Conservation (phyloP, 2,113 vertebrate genomes). For the Leucopsar rothschildi region DNA sequence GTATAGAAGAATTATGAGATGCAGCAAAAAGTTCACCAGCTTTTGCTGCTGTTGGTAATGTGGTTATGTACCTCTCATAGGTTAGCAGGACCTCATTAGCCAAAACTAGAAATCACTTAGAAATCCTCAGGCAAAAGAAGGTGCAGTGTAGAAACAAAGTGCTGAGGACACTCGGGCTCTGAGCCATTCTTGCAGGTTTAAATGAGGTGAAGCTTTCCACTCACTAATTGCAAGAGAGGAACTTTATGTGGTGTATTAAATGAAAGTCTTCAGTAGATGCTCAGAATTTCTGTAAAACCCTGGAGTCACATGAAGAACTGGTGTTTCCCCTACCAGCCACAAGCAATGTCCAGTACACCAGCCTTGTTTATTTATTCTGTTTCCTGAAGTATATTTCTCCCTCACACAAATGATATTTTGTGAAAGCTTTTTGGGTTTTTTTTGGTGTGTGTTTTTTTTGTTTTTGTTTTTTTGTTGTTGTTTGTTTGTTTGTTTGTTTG, state of each 20-base stretch:
- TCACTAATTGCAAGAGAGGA: background rate
- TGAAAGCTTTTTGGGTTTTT: background rate
- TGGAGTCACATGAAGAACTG: background rate
- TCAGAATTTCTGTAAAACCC: background rate
- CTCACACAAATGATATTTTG: background rate
- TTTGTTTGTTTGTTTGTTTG: too few relatives aligned
- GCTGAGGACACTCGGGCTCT: background rate
- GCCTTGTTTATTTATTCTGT: background rate
- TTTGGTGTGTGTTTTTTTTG: too few relatives aligned
- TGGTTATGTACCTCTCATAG: background rate
- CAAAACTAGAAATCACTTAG: background rate
- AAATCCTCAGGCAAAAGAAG: background rate
- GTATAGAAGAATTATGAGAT: background rate
- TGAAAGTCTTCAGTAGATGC: background rate
- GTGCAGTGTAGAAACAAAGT: background rate
- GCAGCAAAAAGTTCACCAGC: background rate
- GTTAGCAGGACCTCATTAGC: background rate
- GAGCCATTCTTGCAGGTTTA: background rate
- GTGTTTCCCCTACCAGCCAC: background rate
- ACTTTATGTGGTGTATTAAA: background rate
- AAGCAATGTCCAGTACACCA: background rate
- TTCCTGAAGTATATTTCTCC: constrained; percentile 1
- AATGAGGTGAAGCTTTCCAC: background rate
- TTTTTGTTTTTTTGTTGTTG: too few relatives aligned
- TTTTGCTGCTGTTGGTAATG: background rate